These are phyloP conservation scores for Autographa gamma DNA, from an alignment of 2,888 invertebrate species.

Conservation along the genomic window DNA sequence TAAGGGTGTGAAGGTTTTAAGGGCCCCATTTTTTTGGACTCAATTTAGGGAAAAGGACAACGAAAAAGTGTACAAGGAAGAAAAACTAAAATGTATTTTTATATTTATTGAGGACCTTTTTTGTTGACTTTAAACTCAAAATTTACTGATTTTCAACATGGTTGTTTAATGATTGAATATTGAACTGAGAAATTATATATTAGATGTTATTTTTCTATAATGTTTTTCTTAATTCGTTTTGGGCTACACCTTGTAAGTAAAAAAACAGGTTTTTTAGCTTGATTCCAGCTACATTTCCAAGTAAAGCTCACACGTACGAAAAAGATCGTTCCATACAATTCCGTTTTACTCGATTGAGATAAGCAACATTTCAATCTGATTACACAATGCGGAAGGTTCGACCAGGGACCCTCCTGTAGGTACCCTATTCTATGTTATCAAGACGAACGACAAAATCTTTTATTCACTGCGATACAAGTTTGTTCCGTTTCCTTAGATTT, in stretches of 20 bases:
- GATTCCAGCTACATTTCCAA: background rate
- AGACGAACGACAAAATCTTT: slow-evolving; percentile 45
- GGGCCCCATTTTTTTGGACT: slow-evolving; percentile 30
- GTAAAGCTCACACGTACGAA: background rate
- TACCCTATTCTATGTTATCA: slow-evolving; percentile 39
- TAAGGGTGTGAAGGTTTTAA: slow-evolving; percentile 39
- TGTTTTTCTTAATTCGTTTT: background rate
- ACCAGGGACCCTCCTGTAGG: slow-evolving; percentile 42
- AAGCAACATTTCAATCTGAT: slow-evolving; percentile 56
- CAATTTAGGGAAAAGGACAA: slow-evolving; percentile 26
- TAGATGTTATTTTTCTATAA: background rate
- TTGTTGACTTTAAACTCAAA: slow-evolving; percentile 1
- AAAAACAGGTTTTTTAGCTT: no score
- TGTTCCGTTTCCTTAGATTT: slow-evolving; percentile 32
- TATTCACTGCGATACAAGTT: slow-evolving; percentile 51
- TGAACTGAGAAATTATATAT: background rate
- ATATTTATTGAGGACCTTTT: slow-evolving; percentile 20
- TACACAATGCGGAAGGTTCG: slow-evolving; percentile 46
- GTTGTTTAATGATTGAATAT: background rate
- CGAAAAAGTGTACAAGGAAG: slow-evolving; percentile 18
- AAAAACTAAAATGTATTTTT: slow-evolving; percentile 37
- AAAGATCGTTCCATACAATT: slow-evolving; percentile 27
- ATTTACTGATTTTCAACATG: background rate
- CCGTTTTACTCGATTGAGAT: slow-evolving; percentile 45
- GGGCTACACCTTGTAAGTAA: background rate